Conservation (phyloP, 2,888 invertebrate genomes). For the Coelopa pilipes region DNA sequence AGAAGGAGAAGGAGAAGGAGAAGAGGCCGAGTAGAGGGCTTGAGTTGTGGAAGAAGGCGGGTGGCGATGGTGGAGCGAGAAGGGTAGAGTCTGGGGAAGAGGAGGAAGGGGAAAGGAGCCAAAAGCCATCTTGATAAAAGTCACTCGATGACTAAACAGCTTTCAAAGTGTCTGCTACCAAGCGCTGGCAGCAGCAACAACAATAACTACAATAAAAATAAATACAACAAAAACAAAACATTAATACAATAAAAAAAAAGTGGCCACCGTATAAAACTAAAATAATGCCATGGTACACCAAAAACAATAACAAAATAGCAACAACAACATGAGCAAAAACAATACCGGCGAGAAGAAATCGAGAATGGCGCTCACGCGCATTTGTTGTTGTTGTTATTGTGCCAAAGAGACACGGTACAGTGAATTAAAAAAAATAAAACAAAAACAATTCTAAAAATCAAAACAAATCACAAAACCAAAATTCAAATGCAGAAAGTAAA, state of each 20-base stretch:
- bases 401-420: constrained; percentile 9
- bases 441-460: background rate
- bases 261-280: background rate
- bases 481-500: background rate
- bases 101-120: background rate
- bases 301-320: background rate
- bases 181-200: constrained; percentile 7
- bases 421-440: background rate
- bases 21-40: no score
- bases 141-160: constrained; percentile 27
- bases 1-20: no score
- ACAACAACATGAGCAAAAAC: background rate
- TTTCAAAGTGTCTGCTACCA: constrained; percentile 8
- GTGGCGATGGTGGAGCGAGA: no score
- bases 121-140: constrained; percentile 22
- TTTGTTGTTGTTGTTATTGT: constrained; percentile 12
- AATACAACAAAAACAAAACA: background rate
- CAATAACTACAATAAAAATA: background rate
- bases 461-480: background rate
- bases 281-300: no score
- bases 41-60: no score
- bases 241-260: background rate
- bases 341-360: background rate
- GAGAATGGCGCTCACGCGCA: constrained; percentile 16
- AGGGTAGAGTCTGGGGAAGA: no score